Evolutionary conservation across 1,140 invertebrate genomes (phyloP).

Genomic region (Eufriesea mexicana): DNA sequence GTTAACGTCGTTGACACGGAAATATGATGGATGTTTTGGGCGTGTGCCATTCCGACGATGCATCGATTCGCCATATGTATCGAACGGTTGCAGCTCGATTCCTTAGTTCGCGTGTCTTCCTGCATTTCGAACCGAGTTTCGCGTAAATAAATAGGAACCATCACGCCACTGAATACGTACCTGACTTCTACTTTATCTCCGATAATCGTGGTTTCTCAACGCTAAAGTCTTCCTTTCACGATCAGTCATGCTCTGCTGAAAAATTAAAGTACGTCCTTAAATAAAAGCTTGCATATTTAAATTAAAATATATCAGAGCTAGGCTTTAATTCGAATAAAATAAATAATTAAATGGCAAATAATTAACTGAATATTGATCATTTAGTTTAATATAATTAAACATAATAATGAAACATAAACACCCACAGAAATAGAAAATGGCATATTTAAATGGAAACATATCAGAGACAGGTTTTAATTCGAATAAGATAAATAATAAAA

Average conservation of each 20-base stretch:
- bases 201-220: not conserved
- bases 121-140: not conserved
- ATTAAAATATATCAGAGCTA: no score
- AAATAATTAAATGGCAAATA: no score
- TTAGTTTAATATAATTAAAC: no score
- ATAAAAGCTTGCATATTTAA: not conserved
- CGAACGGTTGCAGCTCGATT: conserved; percentile 3
- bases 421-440: no score
- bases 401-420: no score
- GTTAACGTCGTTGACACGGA: conserved; percentile 39
- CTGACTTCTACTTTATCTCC: not conserved
- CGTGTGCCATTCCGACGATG: conserved; percentile 31
- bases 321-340: no score
- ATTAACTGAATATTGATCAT: no score
- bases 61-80: conserved; percentile 30
- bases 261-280: not conserved
- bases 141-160: not conserved
- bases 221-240: not conserved
- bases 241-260: not conserved
- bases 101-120: not conserved
- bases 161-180: not conserved
- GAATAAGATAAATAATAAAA: no score
- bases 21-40: conserved; percentile 47
- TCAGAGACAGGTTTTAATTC: no score
- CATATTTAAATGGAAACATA: no score